These are phyloP conservation scores for Sarcophaga rosellei DNA, from an alignment of 2,888 invertebrate genomes.

Conservation along the genomic window DNA sequence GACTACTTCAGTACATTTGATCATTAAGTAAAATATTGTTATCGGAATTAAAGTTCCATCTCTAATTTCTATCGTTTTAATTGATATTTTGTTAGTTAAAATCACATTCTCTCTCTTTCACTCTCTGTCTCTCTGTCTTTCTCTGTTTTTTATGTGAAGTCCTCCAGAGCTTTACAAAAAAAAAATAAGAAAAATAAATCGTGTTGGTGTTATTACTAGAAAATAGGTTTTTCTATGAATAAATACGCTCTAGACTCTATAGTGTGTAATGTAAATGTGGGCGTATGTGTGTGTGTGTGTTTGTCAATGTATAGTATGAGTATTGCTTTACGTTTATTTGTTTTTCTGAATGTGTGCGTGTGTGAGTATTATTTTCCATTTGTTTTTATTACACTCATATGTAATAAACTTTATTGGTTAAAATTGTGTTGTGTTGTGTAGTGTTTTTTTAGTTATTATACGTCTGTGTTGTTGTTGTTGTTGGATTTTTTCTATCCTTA, in stretches of 20 bases:
- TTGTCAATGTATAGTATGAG: no score
- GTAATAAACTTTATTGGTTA: constrained; percentile 49
- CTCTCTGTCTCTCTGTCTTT: neutral
- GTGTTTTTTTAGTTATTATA: no score
- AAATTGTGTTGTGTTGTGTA: neutral
- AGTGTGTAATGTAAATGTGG: neutral
- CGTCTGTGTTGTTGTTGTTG: constrained; percentile 4
- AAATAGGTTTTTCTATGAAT: no score
- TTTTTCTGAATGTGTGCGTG: neutral
- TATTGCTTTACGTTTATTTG: neutral
- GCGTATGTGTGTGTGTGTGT: no score
- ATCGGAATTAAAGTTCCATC: neutral
- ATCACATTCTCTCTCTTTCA: no score
- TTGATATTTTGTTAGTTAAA: constrained; percentile 67
- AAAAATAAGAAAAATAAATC: no score
- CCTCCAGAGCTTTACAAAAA: neutral
- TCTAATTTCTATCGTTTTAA: constrained; percentile 50
- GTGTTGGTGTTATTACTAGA: no score
- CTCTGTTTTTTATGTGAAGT: neutral
- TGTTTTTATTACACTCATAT: constrained; percentile 52
- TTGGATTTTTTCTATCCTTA: neutral
- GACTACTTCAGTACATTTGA: no score
- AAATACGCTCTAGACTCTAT: no score
- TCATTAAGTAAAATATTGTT: no score
- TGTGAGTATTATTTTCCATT: constrained; percentile 18